Evolutionary conservation across 2,797 vertebrate genomes (phyloP).

Genomic region (Tenualosa thibaudeaui): DNA sequence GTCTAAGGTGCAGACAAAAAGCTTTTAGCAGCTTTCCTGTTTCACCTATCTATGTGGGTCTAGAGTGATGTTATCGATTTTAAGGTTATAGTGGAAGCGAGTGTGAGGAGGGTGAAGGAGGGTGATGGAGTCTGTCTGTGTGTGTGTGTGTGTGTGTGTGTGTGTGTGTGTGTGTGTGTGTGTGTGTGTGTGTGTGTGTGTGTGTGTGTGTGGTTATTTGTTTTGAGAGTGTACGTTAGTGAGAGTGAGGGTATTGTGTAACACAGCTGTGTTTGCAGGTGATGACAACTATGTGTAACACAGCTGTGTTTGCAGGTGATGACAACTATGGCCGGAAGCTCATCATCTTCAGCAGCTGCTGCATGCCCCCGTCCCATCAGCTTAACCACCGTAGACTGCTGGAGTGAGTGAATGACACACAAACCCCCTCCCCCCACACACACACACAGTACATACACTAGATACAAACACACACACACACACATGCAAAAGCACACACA

Average conservation of each 20-base stretch:
- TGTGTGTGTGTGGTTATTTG: too few species aligned
- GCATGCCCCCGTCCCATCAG: conserved; percentile 83
- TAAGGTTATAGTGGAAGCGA: background rate
- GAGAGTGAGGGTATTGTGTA: background rate
- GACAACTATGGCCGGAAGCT: conserved; percentile 83
- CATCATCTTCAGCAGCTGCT: conserved; percentile 85
- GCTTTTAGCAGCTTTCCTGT: background rate
- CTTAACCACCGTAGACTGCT: conserved; percentile 83
- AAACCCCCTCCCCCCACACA: background rate
- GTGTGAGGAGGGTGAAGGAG: too few species aligned
- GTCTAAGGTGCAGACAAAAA: background rate
- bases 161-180: too few species aligned
- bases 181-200: background rate
- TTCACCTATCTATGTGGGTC: background rate
- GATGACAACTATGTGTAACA: conserved; percentile 82
- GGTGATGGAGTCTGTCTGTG: background rate
- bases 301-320: conserved; percentile 75
- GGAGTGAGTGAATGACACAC: conserved; percentile 70
- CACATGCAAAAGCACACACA: background rate
- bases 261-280: conserved; percentile 66
- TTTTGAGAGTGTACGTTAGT: background rate
- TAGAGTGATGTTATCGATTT: background rate
- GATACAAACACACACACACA: background rate
- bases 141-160: background rate
- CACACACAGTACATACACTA: background rate